phyloP scores from a whole-genome alignment of 2,888 invertebrate genomes.

The Mesodorylaimus sp. region DNA sequence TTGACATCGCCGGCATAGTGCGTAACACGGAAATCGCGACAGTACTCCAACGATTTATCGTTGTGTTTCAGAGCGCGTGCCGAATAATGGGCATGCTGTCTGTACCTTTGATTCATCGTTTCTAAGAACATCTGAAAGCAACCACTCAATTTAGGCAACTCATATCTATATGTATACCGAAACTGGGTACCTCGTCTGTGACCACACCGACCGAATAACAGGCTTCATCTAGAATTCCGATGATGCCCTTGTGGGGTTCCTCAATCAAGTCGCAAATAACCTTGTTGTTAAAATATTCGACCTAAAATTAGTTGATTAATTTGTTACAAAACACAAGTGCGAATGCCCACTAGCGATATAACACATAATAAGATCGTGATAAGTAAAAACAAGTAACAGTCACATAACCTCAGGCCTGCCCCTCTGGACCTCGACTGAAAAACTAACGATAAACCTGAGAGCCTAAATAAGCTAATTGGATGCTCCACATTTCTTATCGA shows the following conservation, averaged over 20 bases:
- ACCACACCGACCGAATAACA: slow-evolving; percentile 85
- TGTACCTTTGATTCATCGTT: slow-evolving; percentile 74
- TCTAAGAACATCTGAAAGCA: slow-evolving; percentile 53
- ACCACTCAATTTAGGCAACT: no score
- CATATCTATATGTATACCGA: no score
- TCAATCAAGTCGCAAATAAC: slow-evolving; percentile 87
- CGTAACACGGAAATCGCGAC: slow-evolving; percentile 40
- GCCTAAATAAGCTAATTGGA: no score
- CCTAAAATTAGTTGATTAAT: slow-evolving; percentile 25
- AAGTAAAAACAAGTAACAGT: background rate
- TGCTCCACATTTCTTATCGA: no score
- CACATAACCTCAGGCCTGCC: no score
- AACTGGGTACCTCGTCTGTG: slow-evolving; percentile 45
- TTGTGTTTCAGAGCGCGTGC: slow-evolving; percentile 47
- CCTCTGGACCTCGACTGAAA: no score
- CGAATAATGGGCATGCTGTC: slow-evolving; percentile 68
- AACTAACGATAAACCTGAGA: no score
- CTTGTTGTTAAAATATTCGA: slow-evolving; percentile 93
- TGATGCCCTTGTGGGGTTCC: slow-evolving; percentile 68
- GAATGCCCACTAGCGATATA: slow-evolving; percentile 13
- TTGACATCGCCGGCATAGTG: slow-evolving; percentile 95
- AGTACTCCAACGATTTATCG: slow-evolving; percentile 37
- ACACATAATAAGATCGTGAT: slow-evolving; percentile 8
- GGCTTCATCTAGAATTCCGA: slow-evolving; percentile 87
- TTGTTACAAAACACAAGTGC: slow-evolving; percentile 1